Evolutionary conservation across 1,140 invertebrate genomes (phyloP), one percentile per base, ranked within the genome.

Genomic region (Pseudomyrmex pallidus): DNA sequence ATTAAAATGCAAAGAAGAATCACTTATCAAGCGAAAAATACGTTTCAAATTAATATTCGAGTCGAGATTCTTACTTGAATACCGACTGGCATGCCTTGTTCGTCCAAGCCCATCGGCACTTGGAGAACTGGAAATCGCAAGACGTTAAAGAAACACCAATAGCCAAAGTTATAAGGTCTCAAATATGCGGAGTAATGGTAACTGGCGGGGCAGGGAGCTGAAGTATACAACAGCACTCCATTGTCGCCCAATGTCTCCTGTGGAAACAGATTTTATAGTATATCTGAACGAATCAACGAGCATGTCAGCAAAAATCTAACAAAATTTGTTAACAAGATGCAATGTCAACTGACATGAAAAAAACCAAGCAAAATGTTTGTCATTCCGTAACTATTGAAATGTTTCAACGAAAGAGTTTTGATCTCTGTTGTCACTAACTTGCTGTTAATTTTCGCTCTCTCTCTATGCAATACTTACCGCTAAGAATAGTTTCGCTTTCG

Each of bases 91-190:
- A 94, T 84, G 57, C 94, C 94, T 66, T 92, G 80, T 44, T 91
- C 76, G 70, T 92, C 91, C 48, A 94, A 74, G 35, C 93, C 93
- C 62, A 94, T 72, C 50, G 94, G 94, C 82, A 97, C 95, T 95
- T 99, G 98, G 0, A 97, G 98, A 0, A 96, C 96, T 8, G 98
- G 98, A 15, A 99, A 94, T 48, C 96, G 96, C 0, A 99, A 92
- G 8, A 96, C 96, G 94, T 99, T 99, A 92, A 99, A 98, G 56
- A 99, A 94, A 44, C 96, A 97, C 93, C 97, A 98, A 92, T 99
- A 98, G 8, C 96, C 95, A 93, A 98, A 99, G 94, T 99, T 99
- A 90, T 96, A 97, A 1, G 98, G 97, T 70, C 97, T 96, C 2
- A 98, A 94, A 84, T 98, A 95, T 52, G 97, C 95, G 63, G 97